Percentiles rank a stretch among this genome's conserved stretches.
These are phyloP conservation scores for Gryllus bimaculatus DNA, from an alignment of 1,140 invertebrate species.

Conservation along the genomic window DNA sequence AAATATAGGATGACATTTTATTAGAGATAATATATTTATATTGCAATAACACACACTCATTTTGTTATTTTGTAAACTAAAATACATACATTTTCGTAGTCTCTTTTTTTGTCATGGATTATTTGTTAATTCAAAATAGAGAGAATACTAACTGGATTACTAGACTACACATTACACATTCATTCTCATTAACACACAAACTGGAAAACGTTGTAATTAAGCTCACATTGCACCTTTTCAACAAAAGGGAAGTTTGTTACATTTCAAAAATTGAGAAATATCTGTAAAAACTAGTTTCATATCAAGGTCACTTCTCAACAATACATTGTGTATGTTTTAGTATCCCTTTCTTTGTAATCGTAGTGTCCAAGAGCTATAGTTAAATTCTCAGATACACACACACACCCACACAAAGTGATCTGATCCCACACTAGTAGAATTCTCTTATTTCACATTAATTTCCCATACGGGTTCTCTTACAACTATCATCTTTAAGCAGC, in stretches of 20 bases:
- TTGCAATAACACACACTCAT: neutral
- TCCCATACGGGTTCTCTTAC: neutral
- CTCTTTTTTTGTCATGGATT: neutral
- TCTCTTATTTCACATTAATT: neutral
- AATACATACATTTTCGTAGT: neutral
- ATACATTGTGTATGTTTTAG: neutral
- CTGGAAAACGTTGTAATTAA: neutral
- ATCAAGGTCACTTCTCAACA: neutral
- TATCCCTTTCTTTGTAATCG: neutral
- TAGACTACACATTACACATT: neutral
- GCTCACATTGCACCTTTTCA: conserved; percentile 3
- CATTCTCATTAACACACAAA: neutral
- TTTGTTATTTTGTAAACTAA: neutral
- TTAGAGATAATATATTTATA: neutral
- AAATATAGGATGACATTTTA: neutral
- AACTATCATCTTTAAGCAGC: neutral
- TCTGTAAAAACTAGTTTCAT: conserved; percentile 1
- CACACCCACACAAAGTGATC: neutral
- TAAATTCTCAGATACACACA: neutral
- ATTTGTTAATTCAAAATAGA: neutral
- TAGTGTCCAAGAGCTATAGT: neutral
- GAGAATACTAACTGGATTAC: neutral
- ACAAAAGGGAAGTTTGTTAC: neutral
- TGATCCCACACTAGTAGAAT: neutral
- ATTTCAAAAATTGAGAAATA: neutral